Base-by-base conservation (phyloP, 2,797 vertebrate genomes). In the Leuciscus waleckii region DNA sequence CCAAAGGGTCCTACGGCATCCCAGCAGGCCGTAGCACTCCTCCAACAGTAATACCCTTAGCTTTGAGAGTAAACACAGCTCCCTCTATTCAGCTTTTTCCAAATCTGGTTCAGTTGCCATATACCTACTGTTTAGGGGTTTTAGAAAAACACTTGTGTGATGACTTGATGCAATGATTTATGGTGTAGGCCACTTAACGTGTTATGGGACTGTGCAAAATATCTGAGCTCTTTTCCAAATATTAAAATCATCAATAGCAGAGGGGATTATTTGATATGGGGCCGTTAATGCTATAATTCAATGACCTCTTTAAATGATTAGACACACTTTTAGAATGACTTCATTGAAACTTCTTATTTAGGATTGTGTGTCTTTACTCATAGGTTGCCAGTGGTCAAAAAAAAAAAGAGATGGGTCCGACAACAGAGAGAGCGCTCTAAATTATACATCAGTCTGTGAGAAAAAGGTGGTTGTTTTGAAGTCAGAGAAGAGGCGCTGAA, bases 11-110 rank as follows among this genome's bases (percentile, higher is more conserved):
- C 84, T 63, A 46, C 29, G 32, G 83, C 43, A 29, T 93, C 92
- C 91, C 92, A 88, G 89, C 88, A 89, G 92, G 89, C 91, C 75
- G 29, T 58, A 49, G 90, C 89, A 85, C 89, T 84, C 88, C 90
- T 91, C 81, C 91, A 91, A 88, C 89, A 89, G 89, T 81, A 84
- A 88, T 85, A 87, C 70, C 43, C 82, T 63, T 49, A 87, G 90
- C 89, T 92, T 89, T 90, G 91, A 93, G 91, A 91, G 88, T 90
- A 91, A 93, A 91, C 92, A 93, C 88, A 84, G 39, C 88, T 85
- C 73, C 75, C 79, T 79, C 54, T 76, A 63, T 78, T 69, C 41
- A 46, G 56, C 68, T 39, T 79, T 73, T 26, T 83, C 23, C 43
- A 70, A 46, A 63, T 73, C 76, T 39, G 76, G 65, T 69, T 81